Percentiles rank a stretch among this genome's conserved stretches.
Evolutionary conservation across 2,113 vertebrate species (phyloP).

Genomic region (Amazona vittata): DNA sequence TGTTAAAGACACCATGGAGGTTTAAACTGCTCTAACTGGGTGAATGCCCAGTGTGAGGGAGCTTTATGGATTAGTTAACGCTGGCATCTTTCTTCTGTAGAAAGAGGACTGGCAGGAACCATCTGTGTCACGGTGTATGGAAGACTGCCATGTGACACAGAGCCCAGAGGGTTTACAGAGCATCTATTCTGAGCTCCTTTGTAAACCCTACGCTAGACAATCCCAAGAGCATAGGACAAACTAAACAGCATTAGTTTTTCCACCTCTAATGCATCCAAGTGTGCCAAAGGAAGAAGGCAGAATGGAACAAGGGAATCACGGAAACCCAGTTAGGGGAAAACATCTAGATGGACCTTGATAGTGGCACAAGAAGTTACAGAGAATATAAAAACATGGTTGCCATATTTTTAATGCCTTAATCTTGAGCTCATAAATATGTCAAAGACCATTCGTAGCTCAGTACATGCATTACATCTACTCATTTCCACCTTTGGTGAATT

Average conservation of each 20-base stretch:
- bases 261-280: background rate
- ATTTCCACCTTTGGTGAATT: background rate
- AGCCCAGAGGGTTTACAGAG: conserved; percentile 2
- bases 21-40: background rate
- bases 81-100: background rate
- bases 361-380: background rate
- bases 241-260: background rate
- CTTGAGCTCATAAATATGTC: background rate
- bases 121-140: background rate
- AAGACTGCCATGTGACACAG: background rate
- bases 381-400: background rate
- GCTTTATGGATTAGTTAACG: conserved; percentile 34
- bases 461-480: background rate
- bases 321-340: background rate
- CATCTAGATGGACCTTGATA: background rate
- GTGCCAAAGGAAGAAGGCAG: background rate
- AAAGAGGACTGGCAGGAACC: conserved; percentile 2
- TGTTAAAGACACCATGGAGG: background rate
- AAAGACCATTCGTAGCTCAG: background rate
- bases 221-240: background rate
- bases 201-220: background rate
- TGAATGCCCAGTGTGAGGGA: background rate
- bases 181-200: background rate
- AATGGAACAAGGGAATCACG: background rate
- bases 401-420: background rate